Evolutionary conservation across 92 coral and sea anemone species (phyloP).

Genomic region (Phenganax subtilis): DNA sequence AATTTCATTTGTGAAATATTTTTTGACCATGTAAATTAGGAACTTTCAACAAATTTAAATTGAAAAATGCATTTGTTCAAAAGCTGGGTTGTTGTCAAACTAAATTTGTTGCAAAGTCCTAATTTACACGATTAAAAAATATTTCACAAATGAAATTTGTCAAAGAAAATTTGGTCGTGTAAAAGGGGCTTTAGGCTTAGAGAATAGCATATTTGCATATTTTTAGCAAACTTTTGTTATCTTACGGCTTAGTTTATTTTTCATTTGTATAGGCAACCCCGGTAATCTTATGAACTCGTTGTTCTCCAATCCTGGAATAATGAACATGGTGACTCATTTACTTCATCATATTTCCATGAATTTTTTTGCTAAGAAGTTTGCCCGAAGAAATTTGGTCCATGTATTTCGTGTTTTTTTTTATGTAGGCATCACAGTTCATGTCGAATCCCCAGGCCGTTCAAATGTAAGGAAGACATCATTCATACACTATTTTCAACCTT

Average conservation of each 20-base stretch:
- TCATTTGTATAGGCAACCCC: neutral
- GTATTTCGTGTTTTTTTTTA: slow-evolving; percentile 12
- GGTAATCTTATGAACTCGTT: slow-evolving; percentile 52
- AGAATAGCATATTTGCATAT: neutral
- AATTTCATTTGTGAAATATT: too few species aligned
- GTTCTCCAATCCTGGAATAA: slow-evolving; percentile 88
- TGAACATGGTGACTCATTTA: slow-evolving; percentile 76
- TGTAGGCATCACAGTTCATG: slow-evolving; percentile 89
- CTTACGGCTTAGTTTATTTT: neutral
- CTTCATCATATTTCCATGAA: neutral
- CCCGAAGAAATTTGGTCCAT: neutral
- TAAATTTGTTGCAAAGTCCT: too few species aligned
- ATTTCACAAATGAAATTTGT: too few species aligned
- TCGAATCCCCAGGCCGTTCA: slow-evolving; percentile 85
- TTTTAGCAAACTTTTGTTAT: neutral
- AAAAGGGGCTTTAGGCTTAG: too few species aligned
- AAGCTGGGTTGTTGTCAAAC: too few species aligned
- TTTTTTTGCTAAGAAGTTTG: neutral
- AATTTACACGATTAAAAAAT: too few species aligned
- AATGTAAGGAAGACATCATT: slow-evolving; percentile 57
- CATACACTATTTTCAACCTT: too few species aligned
- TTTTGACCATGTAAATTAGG: too few species aligned
- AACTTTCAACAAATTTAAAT: too few species aligned
- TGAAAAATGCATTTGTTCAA: too few species aligned
- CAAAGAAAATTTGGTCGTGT: too few species aligned